These are phyloP conservation scores for Hexactinellida sp. DNA, from an alignment of 37 sponge, comb jelly and placozoan species.

Conservation along the genomic window DNA sequence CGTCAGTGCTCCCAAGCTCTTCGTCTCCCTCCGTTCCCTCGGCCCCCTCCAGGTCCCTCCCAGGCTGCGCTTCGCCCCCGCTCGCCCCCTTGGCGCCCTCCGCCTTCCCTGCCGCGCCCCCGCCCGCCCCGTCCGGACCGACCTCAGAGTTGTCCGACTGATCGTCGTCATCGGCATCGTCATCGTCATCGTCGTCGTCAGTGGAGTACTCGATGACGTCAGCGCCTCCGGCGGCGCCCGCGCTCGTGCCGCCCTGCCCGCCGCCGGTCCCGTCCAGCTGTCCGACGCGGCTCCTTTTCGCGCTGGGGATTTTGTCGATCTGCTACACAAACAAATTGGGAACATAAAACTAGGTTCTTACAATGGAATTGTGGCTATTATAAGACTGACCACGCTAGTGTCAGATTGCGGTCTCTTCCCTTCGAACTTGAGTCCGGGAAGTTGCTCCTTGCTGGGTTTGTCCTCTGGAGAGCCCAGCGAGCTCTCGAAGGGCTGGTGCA, in stretches of 20 bases:
- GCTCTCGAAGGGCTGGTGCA: background rate
- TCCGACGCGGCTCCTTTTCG: background rate
- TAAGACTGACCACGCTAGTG: background rate
- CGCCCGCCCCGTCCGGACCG: background rate
- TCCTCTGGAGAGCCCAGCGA: background rate
- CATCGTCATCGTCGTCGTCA: slow-evolving; percentile 61
- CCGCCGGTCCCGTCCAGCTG: slow-evolving; percentile 37
- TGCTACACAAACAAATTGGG: background rate
- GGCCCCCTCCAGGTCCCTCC: background rate
- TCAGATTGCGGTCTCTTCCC: slow-evolving; percentile 10
- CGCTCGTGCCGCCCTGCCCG: slow-evolving; percentile 21
- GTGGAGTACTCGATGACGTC: slow-evolving; percentile 12
- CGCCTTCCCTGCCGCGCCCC: background rate
- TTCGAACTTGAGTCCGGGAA: background rate
- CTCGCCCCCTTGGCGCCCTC: background rate
- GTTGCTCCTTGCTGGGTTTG: background rate
- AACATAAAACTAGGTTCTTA: background rate
- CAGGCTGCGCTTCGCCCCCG: background rate
- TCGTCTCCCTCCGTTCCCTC: slow-evolving; percentile 19
- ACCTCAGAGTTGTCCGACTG: background rate
- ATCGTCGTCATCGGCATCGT: slow-evolving; percentile 32
- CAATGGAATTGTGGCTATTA: background rate
- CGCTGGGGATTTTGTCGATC: background rate
- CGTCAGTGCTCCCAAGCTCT: slow-evolving; percentile 39
- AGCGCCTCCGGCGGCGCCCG: background rate